Base-by-base conservation (phyloP, 2,113 vertebrate species). In the Ageneiosus marmoratus region DNA sequence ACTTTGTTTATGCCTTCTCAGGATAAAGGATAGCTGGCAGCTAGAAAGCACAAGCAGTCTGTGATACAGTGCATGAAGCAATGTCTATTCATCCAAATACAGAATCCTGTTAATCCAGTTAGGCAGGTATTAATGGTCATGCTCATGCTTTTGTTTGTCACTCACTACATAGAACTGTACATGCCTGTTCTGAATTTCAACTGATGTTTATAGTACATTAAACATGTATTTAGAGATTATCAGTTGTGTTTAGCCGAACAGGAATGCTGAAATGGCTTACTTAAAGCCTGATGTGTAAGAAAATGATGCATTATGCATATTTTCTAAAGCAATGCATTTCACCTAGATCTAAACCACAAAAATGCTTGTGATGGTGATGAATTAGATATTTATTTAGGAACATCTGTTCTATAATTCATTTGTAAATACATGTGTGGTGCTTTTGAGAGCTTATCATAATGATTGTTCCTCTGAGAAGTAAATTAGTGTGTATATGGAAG, bases 1-100 rank as follows among this genome's bases (percentile, higher is more conserved):
- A 90, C 88, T 90, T 76, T 80, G 82, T 79, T 82, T 74, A 63
- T 53, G 55, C n/a, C 55, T 55, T 74, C 76, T 65, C n/a, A 78
- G 72, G 58, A 44, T 74, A 46, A 77, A 87, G 32, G 79, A 77
- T 80, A 79, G 63, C 74, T 79, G 75, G 82, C 81, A 77, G 73
- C 41, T 51, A n/a, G 74, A 84, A 75, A 53, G 41, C 44, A 46
- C 56, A 84, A 67, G 53, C 65, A 6, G n/a, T 37, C 62, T 24
- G 34, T 82, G 20, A 58, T 37, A 12, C 15, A 76, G 34, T 82
- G 27, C 74, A 73, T 82, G 29, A 67, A 62, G 53, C 81, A 20
- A 13, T 46, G n/a, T 32, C 13, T 75, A 16, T 70, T 81, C 41
- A 80, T 60, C 55, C 63, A 67, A 83, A 69, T 69, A 53, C 58